Conservation (phyloP, 2,888 invertebrate genomes). For the Thymelicus acteon region DNA sequence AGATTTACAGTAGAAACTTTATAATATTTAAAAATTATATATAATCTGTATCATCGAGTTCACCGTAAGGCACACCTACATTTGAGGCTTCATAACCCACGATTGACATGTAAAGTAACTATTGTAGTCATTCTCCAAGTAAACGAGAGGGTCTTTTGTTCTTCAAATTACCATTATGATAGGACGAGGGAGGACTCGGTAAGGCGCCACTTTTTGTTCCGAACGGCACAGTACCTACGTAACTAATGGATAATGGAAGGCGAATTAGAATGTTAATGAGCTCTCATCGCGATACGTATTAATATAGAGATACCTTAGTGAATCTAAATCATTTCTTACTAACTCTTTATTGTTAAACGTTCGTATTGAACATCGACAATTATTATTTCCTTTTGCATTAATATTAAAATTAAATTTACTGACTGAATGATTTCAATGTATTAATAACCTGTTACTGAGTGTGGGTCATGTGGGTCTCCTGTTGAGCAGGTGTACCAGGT, state of each 20-base stretch:
- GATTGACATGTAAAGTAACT: conserved; percentile 28
- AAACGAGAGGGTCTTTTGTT: conserved; percentile 21
- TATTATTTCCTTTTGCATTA: too few relatives aligned
- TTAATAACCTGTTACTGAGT: too few relatives aligned
- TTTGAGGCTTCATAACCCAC: not conserved
- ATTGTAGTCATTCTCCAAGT: conserved; percentile 14
- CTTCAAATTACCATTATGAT: conserved; percentile 30
- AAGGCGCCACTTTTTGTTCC: conserved; percentile 15
- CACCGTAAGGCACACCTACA: too few relatives aligned
- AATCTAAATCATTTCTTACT: not conserved
- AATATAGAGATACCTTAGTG: not conserved
- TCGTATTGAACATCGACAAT: too few relatives aligned
- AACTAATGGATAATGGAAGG: not conserved
- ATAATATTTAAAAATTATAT: too few relatives aligned
- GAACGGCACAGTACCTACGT: not conserved
- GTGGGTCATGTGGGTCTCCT: too few relatives aligned
- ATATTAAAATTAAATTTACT: too few relatives aligned
- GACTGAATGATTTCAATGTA: too few relatives aligned
- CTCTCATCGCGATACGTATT: not conserved
- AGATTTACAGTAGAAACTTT: too few relatives aligned
- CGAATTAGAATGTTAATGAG: conserved; percentile 7
- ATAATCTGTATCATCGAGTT: too few relatives aligned
- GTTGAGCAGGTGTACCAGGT: too few relatives aligned
- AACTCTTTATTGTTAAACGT: too few relatives aligned
- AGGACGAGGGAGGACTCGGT: conserved; percentile 6